Evolutionary conservation across 2,888 invertebrate species (phyloP).

Genomic region (Aleiodes testaceus): DNA sequence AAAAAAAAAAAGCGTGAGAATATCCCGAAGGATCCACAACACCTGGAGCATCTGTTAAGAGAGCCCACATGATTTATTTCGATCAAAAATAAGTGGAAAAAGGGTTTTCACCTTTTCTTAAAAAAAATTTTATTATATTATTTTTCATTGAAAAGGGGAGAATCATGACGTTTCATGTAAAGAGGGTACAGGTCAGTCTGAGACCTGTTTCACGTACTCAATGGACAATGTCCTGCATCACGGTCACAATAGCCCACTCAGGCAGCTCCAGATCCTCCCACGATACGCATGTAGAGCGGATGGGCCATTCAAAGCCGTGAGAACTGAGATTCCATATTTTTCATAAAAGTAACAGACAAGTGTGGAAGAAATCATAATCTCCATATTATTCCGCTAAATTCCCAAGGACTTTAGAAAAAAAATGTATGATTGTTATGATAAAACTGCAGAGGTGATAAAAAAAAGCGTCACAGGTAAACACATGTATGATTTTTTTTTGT

Average conservation of each 20-base stretch:
- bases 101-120: conserved; percentile 60
- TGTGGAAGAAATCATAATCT: background rate
- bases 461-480: conserved; percentile 38
- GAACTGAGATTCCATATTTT: conserved; percentile 72
- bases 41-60: conserved; percentile 59
- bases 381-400: background rate
- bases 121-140: conserved; percentile 11
- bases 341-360: conserved; percentile 31
- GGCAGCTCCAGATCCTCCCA: conserved; percentile 73
- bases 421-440: conserved; percentile 16
- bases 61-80: conserved; percentile 69
- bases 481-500: conserved; percentile 43
- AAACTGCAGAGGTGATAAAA: conserved; percentile 30
- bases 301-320: conserved; percentile 70
- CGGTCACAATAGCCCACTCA: conserved; percentile 68
- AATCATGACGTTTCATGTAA: conserved; percentile 49
- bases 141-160: conserved; percentile 45
- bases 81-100: conserved; percentile 68
- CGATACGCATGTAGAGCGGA: conserved; percentile 73
- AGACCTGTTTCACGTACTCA: conserved; percentile 59
- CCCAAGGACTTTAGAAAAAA: background rate
- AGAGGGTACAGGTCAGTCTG: conserved; percentile 70
- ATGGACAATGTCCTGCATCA: conserved; percentile 71
- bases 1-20: conserved; percentile 39
- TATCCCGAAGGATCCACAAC: conserved; percentile 42